Conservation (phyloP, 2,797 vertebrate genomes). For the Clarias platycephalus region DNA sequence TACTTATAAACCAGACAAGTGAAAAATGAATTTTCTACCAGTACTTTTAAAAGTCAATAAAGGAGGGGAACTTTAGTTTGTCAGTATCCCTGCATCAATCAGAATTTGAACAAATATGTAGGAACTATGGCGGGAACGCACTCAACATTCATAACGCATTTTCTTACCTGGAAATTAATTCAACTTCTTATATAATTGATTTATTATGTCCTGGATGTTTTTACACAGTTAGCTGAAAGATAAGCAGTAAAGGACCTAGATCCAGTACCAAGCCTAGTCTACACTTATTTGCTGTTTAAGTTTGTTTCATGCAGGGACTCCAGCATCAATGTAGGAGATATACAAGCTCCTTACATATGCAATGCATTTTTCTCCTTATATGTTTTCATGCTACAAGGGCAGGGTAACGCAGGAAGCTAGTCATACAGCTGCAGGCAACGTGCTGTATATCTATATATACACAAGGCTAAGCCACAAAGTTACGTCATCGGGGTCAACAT, state of each 20-base stretch:
- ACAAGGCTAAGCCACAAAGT: constrained; percentile 41
- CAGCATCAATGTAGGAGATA: too few relatives aligned
- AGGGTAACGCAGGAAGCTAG: constrained; percentile 30
- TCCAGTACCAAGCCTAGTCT: neutral
- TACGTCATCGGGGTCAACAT: constrained; percentile 29
- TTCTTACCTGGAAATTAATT: neutral
- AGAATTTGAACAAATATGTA: neutral
- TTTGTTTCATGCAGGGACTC: neutral
- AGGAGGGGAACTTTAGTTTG: neutral
- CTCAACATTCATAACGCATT: neutral
- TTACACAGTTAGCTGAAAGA: neutral
- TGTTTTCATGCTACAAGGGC: neutral
- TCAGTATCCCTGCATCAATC: neutral
- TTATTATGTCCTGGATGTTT: neutral
- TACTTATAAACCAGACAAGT: neutral
- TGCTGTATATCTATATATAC: constrained; percentile 43
- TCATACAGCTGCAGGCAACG: constrained; percentile 29
- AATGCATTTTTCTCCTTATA: too few relatives aligned
- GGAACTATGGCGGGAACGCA: neutral
- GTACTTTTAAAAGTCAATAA: neutral
- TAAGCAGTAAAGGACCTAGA: neutral
- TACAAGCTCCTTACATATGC: neutral
- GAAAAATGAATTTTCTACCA: neutral
- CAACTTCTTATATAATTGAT: neutral
- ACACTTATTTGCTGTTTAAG: neutral